Evolutionary conservation across 2,888 invertebrate species (phyloP), one percentile per base, ranked within the genome.

Genomic region (Erebia epiphron): DNA sequence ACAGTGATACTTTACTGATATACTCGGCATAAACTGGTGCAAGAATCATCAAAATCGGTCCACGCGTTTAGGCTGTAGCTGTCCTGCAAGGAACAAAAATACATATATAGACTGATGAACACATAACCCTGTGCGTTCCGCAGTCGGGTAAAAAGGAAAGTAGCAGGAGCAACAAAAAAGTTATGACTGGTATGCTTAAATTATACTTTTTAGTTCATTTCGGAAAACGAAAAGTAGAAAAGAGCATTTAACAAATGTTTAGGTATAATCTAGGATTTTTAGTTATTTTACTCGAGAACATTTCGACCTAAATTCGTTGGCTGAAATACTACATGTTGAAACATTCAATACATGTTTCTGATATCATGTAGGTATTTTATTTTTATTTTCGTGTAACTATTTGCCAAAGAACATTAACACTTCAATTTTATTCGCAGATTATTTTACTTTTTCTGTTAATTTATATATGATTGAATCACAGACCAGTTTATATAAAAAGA

Each of bases 71-170:
- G n/a, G n/a, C n/a, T n/a, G n/a, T n/a, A n/a, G n/a, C n/a, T n/a
- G n/a, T n/a, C n/a, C n/a, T n/a, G n/a, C n/a, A n/a, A n/a, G n/a
- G n/a, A n/a, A n/a, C n/a, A n/a, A n/a, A n/a, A n/a, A n/a, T n/a
- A n/a, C n/a, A n/a, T n/a, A n/a, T n/a, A n/a, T n/a, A n/a, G n/a
- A n/a, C n/a, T n/a, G n/a, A n/a, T n/a, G n/a, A n/a, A n/a, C n/a
- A n/a, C n/a, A n/a, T n/a, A n/a, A n/a, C n/a, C n/a, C n/a, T n/a
- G n/a, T n/a, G n/a, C n/a, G n/a, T n/a, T n/a, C n/a, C n/a, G n/a
- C n/a, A n/a, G n/a, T n/a, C n/a, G n/a, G n/a, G n/a, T n/a, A n/a
- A 61, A 61, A 61, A 61, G 61, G 61, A 61, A 62, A 62, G 62
- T 62, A 21, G 49, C 14, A 49, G 62, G 14, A 21, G 49, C 21